Percentiles rank a stretch among this genome's conserved stretches.
phyloP scores from a whole-genome alignment of 2,113 vertebrate genomes.

The Haemorhous mexicanus region DNA sequence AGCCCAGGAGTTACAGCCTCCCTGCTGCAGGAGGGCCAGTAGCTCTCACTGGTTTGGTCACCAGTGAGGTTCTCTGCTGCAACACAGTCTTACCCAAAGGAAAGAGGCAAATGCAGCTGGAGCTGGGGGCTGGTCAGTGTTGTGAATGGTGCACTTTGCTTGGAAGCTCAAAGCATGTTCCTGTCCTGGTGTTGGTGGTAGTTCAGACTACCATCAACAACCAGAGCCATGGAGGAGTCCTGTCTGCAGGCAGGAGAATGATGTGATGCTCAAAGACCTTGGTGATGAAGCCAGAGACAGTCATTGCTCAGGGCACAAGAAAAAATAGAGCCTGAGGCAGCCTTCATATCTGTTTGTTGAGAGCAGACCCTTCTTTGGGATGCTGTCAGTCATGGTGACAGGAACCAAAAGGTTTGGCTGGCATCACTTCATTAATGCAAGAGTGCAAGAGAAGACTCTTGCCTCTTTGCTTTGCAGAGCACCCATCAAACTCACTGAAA shows the following conservation, averaged over 20 bases:
- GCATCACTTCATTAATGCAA: accelerated
- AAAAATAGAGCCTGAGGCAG: background rate
- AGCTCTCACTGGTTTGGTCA: background rate
- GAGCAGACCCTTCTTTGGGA: background rate
- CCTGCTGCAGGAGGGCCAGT: background rate
- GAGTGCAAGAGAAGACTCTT: background rate
- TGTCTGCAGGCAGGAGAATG: background rate
- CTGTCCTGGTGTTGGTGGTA: background rate
- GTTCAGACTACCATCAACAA: background rate
- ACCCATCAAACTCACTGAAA: background rate
- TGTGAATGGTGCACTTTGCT: accelerated
- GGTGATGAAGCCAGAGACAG: background rate
- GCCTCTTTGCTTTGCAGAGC: background rate
- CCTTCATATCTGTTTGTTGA: background rate
- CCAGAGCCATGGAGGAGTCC: background rate
- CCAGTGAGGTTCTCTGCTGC: background rate
- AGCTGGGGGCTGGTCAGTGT: background rate
- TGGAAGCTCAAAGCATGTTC: background rate
- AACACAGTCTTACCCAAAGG: too few species aligned
- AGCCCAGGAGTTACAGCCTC: background rate
- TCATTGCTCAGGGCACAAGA: background rate
- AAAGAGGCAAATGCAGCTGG: background rate
- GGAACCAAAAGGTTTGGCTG: background rate
- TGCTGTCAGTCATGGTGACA: background rate
- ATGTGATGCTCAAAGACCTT: background rate